These are phyloP conservation scores for Hycleus cichorii DNA, from an alignment of 1,140 invertebrate species.

Conservation along the genomic window DNA sequence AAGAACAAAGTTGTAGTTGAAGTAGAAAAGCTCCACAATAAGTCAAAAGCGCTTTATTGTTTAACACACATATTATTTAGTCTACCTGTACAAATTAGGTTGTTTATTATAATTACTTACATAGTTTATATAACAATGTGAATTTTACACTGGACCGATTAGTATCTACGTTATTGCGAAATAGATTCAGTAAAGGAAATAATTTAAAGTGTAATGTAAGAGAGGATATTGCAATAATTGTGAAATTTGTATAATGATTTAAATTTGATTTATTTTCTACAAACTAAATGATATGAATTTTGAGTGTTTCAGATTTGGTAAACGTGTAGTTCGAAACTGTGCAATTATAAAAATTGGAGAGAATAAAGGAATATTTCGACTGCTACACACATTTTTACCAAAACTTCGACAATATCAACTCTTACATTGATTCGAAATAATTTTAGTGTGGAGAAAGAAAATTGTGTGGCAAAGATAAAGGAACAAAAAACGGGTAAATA, in stretches of 20 bases:
- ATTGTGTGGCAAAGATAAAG: conserved; percentile 1
- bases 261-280: background rate
- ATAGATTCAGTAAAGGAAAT: background rate
- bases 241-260: background rate
- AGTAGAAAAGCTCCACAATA: background rate
- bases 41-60: conserved; percentile 40
- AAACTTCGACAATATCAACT: background rate
- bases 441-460: background rate
- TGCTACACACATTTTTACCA: background rate
- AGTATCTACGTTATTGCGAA: conserved; percentile 34
- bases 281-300: background rate
- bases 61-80: conserved; percentile 40
- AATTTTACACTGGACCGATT: conserved; percentile 40
- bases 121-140: conserved; percentile 37
- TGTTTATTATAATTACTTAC: conserved; percentile 6
- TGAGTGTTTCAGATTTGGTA: background rate
- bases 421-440: background rate
- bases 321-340: background rate
- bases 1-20: no score
- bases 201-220: conserved; percentile 13
- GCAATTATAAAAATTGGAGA: background rate
- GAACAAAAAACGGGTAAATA: conserved; percentile 18
- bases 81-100: conserved; percentile 42
- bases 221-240: background rate
- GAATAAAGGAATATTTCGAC: no score